Evolutionary conservation across 2,888 invertebrate genomes (phyloP).

Genomic region (Cacoxenus indagator): DNA sequence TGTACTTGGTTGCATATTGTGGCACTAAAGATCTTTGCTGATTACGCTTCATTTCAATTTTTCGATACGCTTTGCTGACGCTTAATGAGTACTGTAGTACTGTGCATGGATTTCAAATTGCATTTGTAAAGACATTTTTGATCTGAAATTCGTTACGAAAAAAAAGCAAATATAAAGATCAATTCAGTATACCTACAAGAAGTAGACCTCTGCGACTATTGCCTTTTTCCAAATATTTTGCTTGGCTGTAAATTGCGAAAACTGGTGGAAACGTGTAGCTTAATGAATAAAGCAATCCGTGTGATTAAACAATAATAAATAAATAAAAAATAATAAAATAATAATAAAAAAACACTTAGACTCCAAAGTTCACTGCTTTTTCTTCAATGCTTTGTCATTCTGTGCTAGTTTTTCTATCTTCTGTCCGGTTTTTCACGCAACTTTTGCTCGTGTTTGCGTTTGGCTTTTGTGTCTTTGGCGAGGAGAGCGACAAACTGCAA

Average conservation of each 20-base stretch:
- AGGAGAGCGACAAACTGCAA: conserved; percentile 56
- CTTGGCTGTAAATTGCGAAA: too few relatives aligned
- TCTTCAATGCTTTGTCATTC: not conserved
- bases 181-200: too few relatives aligned
- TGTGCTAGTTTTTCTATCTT: not conserved
- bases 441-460: not conserved
- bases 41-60: not conserved
- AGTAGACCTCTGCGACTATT: too few relatives aligned
- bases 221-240: too few relatives aligned
- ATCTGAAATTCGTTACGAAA: too few relatives aligned
- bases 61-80: not conserved
- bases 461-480: not conserved
- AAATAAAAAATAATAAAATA: not conserved
- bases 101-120: too few relatives aligned
- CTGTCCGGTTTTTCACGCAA: not conserved
- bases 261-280: too few relatives aligned
- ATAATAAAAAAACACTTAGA: not conserved
- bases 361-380: not conserved
- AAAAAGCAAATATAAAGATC: too few relatives aligned
- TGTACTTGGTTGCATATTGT: not conserved
- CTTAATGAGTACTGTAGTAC: not conserved
- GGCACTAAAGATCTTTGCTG: not conserved
- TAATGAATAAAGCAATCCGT: not conserved
- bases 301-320: not conserved
- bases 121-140: too few relatives aligned